phyloP scores from a whole-genome alignment of 2,113 vertebrate genomes.

The Crypturellus undulatus region DNA sequence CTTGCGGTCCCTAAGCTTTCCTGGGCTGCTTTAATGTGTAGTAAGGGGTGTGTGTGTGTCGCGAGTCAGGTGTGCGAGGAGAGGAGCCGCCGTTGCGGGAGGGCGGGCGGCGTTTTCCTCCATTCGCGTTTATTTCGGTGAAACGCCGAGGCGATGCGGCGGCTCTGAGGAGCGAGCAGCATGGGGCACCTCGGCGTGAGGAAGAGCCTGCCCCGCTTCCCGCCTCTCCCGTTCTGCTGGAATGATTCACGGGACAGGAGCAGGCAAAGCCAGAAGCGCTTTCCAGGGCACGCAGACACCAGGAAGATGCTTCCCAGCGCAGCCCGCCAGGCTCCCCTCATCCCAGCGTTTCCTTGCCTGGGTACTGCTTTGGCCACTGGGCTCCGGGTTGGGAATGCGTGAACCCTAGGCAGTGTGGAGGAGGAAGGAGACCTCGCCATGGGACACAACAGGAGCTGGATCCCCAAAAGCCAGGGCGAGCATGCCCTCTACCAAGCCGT shows the following conservation, averaged over 20 bases:
- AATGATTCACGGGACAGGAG: neutral
- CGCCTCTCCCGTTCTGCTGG: no score
- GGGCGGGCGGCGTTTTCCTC: neutral
- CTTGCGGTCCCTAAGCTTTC: neutral
- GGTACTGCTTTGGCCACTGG: neutral
- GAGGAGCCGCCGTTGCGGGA: neutral
- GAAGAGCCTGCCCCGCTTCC: neutral
- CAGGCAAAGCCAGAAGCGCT: neutral
- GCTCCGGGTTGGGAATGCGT: neutral
- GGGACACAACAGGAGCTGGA: conserved; percentile 78
- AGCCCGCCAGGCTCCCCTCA: neutral
- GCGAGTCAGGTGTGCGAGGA: neutral
- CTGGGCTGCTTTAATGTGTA: neutral
- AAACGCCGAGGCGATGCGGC: neutral
- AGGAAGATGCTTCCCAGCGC: neutral
- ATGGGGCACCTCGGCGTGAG: neutral
- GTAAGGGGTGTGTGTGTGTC: neutral
- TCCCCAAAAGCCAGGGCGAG: conserved; percentile 73
- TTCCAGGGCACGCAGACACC: neutral
- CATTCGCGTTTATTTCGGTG: neutral
- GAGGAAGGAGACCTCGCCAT: conserved; percentile 37
- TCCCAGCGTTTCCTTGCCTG: neutral
- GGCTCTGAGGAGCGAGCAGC: neutral
- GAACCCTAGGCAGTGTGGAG: neutral
- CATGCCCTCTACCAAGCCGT: conserved; percentile 66